Conservation (phyloP, 1,140 invertebrate species). For the Papilio machaon region DNA sequence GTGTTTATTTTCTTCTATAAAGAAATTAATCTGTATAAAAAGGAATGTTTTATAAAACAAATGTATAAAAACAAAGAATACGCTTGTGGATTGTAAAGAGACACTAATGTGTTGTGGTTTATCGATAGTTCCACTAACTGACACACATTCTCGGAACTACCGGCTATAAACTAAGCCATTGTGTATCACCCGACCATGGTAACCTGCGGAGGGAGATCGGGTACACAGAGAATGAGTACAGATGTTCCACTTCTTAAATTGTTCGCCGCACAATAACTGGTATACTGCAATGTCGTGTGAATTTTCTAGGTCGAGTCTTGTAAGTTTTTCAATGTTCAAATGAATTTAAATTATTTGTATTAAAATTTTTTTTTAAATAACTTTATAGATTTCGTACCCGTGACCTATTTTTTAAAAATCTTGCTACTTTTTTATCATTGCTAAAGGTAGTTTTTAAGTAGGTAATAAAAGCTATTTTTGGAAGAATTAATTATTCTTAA, state of each 20-base stretch:
- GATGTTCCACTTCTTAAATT: slow-evolving; percentile 27
- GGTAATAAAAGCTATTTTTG: background rate
- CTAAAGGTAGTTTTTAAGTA: background rate
- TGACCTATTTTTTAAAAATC: background rate
- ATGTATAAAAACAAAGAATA: background rate
- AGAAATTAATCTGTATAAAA: background rate
- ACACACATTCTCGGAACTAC: slow-evolving; percentile 38
- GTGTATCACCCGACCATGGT: slow-evolving; percentile 33
- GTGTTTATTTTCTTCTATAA: background rate
- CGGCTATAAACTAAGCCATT: slow-evolving; percentile 41
- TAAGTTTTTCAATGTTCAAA: background rate
- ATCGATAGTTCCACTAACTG: slow-evolving; percentile 23
- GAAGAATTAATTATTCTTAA: background rate
- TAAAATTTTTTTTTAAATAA: background rate
- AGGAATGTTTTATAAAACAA: background rate
- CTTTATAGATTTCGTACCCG: background rate
- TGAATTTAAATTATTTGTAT: background rate
- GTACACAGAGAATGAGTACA: background rate
- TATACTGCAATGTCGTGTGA: background rate
- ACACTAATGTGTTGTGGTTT: background rate
- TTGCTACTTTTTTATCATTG: background rate
- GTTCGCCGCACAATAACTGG: background rate
- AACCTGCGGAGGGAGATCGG: slow-evolving; percentile 11
- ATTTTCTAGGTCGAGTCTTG: background rate
- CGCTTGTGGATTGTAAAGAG: background rate